Conservation (phyloP, 2,113 vertebrate genomes). For the Oryzias melastigma region DNA sequence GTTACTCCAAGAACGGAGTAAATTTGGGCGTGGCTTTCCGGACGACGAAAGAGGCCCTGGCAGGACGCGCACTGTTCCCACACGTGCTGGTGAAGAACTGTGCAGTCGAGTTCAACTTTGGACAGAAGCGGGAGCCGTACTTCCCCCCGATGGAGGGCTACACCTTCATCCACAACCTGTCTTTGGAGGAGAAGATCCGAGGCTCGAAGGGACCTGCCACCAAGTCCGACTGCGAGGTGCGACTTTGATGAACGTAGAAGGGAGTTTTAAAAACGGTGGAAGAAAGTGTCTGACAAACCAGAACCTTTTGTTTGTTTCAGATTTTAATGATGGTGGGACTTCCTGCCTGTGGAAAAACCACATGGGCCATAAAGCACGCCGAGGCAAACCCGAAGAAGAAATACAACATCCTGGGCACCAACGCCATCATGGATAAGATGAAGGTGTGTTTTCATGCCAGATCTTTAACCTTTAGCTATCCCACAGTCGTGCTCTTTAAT, state of each 20-base stretch:
- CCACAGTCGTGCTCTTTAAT: no score
- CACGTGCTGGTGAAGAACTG: constrained; percentile 92
- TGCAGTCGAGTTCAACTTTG: constrained; percentile 91
- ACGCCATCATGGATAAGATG: constrained; percentile 96
- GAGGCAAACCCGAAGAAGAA: constrained; percentile 85
- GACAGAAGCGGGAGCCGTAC: constrained; percentile 81
- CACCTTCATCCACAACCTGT: constrained; percentile 84
- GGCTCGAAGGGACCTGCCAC: constrained; percentile 83
- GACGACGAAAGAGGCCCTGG: constrained; percentile 77
- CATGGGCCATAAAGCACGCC: constrained; percentile 86
- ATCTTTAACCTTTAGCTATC: no score
- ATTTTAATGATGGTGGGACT: constrained; percentile 94
- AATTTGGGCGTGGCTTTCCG: constrained; percentile 82
- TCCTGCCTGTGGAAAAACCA: constrained; percentile 89
- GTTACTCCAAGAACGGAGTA: constrained; percentile 87
- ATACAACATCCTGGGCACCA: constrained; percentile 92
- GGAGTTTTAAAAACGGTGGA: background rate
- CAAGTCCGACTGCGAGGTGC: constrained; percentile 90
- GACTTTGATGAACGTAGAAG: background rate
- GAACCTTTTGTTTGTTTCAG: constrained; percentile 52
- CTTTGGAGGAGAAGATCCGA: constrained; percentile 77
- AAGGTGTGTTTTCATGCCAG: constrained; percentile 81
- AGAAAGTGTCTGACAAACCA: background rate
- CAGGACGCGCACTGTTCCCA: constrained; percentile 83
- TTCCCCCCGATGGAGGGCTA: constrained; percentile 82